Evolutionary conservation across 2,797 vertebrate species (phyloP), one percentile per base, ranked within the genome.

Genomic region (Myiotriccus ornatus): DNA sequence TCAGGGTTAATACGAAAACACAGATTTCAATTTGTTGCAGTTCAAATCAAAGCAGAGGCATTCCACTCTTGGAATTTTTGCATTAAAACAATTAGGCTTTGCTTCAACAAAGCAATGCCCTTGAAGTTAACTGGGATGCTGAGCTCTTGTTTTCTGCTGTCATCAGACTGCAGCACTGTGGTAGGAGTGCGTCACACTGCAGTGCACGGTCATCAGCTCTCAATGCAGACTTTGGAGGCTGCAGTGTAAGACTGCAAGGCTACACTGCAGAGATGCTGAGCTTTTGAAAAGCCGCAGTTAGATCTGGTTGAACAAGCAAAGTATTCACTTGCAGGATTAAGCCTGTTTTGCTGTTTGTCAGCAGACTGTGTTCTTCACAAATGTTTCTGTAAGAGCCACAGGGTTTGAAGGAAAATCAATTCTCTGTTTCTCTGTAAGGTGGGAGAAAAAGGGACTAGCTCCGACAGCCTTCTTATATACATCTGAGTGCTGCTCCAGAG

Each of bases 201-300:
- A 96, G 75, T 89, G 84, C n/a, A 0, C 2, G 0, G 43, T 87
- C 67, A 79, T 67, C 75, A 74, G n/a, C 63, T 89, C 71, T 43
- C 52, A 73, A 32, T 76, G 64, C 85, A 91, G 91, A 13, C 75
- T 62, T 67, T 39, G 39, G 28, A 77, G 39, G 34, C 90, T 95
- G 94, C 71, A 85, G 43, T 69, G 75, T 80, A 5, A 67, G 84
- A 71, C 93, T 90, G 94, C 91, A 92, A 71, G 63, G 86, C 86
- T 92, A 80, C 65, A 37, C 71, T 85, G 79, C 87, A 85, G 92
- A 93, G 52, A 34, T 84, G 62, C 71, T 82, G 75, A 82, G 46
- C n/a, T 79, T 85, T 47, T n/a, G 34, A 76, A 87, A 82, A 83
- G n/a, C 35, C 1, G 18, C 57, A 76, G 46, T 76, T 52, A 69